Evolutionary conservation across 2,113 vertebrate genomes (phyloP).

Genomic region (western clawed frog (Xenopus tropicalis)): UCB_Xtro_10.0 CM004445.2:80607501-80608000

Average conservation of each 20-base stretch:
- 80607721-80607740: slow-evolving; percentile 89
- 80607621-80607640: background rate
- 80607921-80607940: no score
- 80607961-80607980: no score
- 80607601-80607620: slow-evolving; percentile 1
- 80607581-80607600: slow-evolving; percentile 1
- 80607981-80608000: no score
- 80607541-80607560: background rate
- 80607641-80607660: slow-evolving; percentile 3
- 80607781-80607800: slow-evolving; percentile 96
- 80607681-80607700: slow-evolving; percentile 68
- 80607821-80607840: slow-evolving; percentile 4
- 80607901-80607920: no score
- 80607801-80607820: slow-evolving; percentile 95
- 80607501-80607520: background rate
- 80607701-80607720: slow-evolving; percentile 93
- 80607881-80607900: background rate
- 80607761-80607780: slow-evolving; percentile 97
- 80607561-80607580: background rate
- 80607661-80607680: background rate
- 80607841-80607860: background rate
- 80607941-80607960: no score
- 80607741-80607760: slow-evolving; percentile 88
- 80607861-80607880: background rate
- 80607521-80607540: slow-evolving; percentile 3